Percentiles rank a stretch among this genome's conserved stretches.
phyloP scores from a whole-genome alignment of 2,888 invertebrate genomes.

The Pandemis corylana region DNA sequence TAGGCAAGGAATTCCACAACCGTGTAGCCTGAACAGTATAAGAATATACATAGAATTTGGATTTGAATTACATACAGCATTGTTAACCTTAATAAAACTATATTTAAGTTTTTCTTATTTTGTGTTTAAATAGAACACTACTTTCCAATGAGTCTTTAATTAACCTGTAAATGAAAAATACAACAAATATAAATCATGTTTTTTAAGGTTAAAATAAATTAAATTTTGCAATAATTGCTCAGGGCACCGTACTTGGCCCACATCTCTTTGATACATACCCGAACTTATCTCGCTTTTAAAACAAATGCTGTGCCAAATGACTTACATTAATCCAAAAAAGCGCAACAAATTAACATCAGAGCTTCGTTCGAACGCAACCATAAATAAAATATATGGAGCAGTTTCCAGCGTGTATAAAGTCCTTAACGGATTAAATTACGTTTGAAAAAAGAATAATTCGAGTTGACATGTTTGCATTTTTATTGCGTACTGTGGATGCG shows the following conservation, averaged over 20 bases:
- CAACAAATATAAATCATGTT: background rate
- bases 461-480: slow-evolving; percentile 71
- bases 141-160: background rate
- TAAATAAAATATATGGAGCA: slow-evolving; percentile 32
- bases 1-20: too few species aligned
- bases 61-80: too few species aligned
- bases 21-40: too few species aligned
- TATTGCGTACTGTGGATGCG: slow-evolving; percentile 63
- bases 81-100: background rate
- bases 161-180: too few species aligned
- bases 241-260: background rate
- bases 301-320: slow-evolving; percentile 32
- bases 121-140: background rate
- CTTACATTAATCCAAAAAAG: slow-evolving; percentile 29
- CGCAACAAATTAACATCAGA: slow-evolving; percentile 19
- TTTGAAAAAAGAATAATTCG: slow-evolving; percentile 59
- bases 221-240: background rate
- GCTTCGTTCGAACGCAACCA: slow-evolving; percentile 11
- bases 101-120: background rate
- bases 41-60: too few species aligned
- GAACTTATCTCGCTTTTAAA: slow-evolving; percentile 26
- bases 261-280: background rate
- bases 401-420: slow-evolving; percentile 38
- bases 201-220: background rate
- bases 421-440: slow-evolving; percentile 50